Conservation (phyloP, 2,888 invertebrate genomes). For the Nycteola revayana region DNA sequence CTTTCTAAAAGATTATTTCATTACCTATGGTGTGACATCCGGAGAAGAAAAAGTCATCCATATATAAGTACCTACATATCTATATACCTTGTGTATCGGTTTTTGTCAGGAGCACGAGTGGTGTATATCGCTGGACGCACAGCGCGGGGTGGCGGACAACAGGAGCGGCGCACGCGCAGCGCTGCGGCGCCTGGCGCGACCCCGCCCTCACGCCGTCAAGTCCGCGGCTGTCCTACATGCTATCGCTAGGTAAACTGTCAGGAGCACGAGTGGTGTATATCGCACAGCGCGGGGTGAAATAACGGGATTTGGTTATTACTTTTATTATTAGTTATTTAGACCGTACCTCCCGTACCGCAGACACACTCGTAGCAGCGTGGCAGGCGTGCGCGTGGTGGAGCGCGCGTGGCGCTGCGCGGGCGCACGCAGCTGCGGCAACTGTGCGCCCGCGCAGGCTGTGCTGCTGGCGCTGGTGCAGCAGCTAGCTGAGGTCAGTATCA, state of each 20-base stretch:
- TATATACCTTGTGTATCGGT: too few relatives aligned
- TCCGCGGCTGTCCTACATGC: slow-evolving; percentile 49
- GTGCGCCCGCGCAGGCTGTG: slow-evolving; percentile 36
- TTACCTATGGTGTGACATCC: too few relatives aligned
- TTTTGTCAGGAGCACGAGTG: slow-evolving; percentile 55
- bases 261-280: too few relatives aligned
- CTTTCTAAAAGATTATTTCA: too few relatives aligned
- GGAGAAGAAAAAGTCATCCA: too few relatives aligned
- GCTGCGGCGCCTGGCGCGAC: slow-evolving; percentile 44
- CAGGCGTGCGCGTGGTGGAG: slow-evolving; percentile 39
- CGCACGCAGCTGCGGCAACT: slow-evolving; percentile 9
- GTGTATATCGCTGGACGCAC: slow-evolving; percentile 56
- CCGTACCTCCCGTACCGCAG: too few relatives aligned
- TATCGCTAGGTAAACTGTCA: slow-evolving; percentile 46
- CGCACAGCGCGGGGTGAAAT: too few relatives aligned
- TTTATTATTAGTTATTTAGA: too few relatives aligned
- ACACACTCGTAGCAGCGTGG: slow-evolving; percentile 29
- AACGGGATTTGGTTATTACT: too few relatives aligned
- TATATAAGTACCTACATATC: too few relatives aligned
- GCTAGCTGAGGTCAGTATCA: slow-evolving; percentile 57
- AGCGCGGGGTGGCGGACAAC: slow-evolving; percentile 55
- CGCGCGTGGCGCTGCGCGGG: slow-evolving; percentile 42
- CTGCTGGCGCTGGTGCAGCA: slow-evolving; percentile 31
- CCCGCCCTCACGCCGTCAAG: slow-evolving; percentile 49
- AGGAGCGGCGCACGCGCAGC: slow-evolving; percentile 41